Base-by-base conservation (phyloP, 2,888 invertebrate species). In the Drosophila falleni region DNA sequence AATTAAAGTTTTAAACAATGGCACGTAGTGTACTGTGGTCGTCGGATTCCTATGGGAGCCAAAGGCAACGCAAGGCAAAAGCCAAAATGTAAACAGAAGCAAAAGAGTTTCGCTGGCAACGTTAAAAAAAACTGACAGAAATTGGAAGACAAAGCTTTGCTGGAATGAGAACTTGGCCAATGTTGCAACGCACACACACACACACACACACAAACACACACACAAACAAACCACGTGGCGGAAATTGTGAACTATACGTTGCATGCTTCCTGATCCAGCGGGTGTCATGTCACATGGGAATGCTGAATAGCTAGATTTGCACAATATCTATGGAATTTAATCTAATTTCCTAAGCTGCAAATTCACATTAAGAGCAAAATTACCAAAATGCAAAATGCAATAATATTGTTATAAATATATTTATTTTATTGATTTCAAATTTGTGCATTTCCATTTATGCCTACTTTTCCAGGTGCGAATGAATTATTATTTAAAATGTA, bases 1-100 rank as follows among this genome's bases (percentile, higher is more conserved):
- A 39, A 69, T 67, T 71, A 63, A 69, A 67, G 78, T 71, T 81
- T 63, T 44, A 84, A 81, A 75, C 80, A 87, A 84, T 87, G 84
- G 50, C 59, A 64, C 81, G 54, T 53, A 41, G 51, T 53, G 31
- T 31, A 61, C 63, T 58, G 42, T 49, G 47, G 42, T 72, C 42
- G 15, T 37, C 59, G 51, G 46, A 29, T 64, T 44, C 51, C 59
- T 44, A 23, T 4, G 41, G 29, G 9, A 29, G 39, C 19, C 31
- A 33, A 31, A 10, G 39, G 15, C 19, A 10, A 31, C 46, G 37
- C n/a, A 51, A 29, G 46, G 60, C 70, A 71, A 61, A 78, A 81
- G 72, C 67, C 73, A 73, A 64, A 69, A 61, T 53, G 65, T 70
- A 70, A 71, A 71, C 54, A 70, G 47, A 64, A 35, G 51, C 58